A percentile compares a stretch with the other conserved stretches of the same genome.
These are phyloP conservation scores for Drosophila parabipectinata DNA, from an alignment of 1,140 invertebrate species.

Conservation along the genomic window DNA sequence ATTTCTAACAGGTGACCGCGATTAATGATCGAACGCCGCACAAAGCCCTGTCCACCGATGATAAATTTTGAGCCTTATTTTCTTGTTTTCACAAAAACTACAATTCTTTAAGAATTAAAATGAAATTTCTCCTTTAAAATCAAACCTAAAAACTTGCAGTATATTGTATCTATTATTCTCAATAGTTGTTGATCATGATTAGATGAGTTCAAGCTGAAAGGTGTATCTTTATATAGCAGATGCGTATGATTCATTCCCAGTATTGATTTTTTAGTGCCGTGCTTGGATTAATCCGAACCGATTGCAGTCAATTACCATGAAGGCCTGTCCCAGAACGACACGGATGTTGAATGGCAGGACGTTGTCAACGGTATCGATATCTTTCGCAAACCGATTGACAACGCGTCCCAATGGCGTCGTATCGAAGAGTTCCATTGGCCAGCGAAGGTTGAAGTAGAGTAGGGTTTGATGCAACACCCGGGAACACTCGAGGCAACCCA, in stretches of 20 bases:
- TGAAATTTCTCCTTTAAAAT: not conserved
- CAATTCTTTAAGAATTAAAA: too few relatives aligned
- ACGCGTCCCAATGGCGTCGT: slow-evolving; percentile 90
- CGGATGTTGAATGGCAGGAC: slow-evolving; percentile 83
- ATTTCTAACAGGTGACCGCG: slow-evolving; percentile 5
- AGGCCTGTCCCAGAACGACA: slow-evolving; percentile 74
- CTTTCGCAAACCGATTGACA: slow-evolving; percentile 91
- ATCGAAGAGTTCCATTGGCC: slow-evolving; percentile 92
- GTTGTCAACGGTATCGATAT: slow-evolving; percentile 89
- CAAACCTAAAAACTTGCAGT: not conserved
- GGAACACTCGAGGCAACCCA: slow-evolving; percentile 82
- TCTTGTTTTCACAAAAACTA: not conserved
- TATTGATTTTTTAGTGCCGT: slow-evolving; percentile 3
- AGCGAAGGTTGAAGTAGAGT: slow-evolving; percentile 87
- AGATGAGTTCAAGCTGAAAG: slow-evolving; percentile 21
- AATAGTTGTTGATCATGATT: slow-evolving; percentile 3
- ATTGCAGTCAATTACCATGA: slow-evolving; percentile 74
- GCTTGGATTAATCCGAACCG: slow-evolving; percentile 16
- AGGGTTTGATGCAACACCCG: slow-evolving; percentile 86
- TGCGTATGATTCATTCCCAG: not conserved
- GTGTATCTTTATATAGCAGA: slow-evolving; percentile 2
- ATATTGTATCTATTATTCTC: not conserved
- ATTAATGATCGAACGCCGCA: slow-evolving; percentile 27
- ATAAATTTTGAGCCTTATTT: not conserved
- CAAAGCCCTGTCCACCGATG: slow-evolving; percentile 15